phyloP scores from a whole-genome alignment of 2,888 invertebrate species.

The Chrysomela aeneicollis region DNA sequence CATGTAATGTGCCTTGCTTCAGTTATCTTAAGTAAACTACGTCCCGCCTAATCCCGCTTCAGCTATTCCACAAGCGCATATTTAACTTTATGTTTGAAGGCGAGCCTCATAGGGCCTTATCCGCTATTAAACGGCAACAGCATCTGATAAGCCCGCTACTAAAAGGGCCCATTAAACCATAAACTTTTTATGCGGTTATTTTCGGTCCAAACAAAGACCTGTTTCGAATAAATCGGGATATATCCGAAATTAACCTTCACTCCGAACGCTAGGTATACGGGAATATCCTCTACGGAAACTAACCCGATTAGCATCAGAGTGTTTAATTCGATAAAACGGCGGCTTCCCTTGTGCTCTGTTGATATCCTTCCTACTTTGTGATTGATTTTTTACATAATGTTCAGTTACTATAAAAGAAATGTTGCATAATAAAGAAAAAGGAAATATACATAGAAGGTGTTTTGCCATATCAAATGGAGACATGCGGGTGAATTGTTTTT shows the following conservation, averaged over 20 bases:
- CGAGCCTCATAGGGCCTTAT: conserved; percentile 21
- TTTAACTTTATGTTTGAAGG: conserved; percentile 27
- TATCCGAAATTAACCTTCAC: conserved; percentile 18
- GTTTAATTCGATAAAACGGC: not conserved
- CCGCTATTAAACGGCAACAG: conserved; percentile 28
- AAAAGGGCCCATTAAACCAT: conserved; percentile 22
- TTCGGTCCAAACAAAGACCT: conserved; percentile 25
- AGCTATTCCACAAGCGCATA: conserved; percentile 21
- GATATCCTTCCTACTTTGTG: not conserved
- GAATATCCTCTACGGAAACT: not conserved
- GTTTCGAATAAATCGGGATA: conserved; percentile 17
- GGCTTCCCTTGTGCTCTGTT: not conserved
- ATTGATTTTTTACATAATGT: too few relatives aligned
- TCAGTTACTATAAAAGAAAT: too few relatives aligned
- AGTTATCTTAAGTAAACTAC: not conserved
- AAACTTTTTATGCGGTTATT: conserved; percentile 34
- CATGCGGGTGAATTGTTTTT: too few relatives aligned
- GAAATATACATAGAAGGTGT: too few relatives aligned
- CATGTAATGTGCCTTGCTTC: not conserved
- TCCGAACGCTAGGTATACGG: conserved; percentile 4
- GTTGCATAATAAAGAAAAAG: too few relatives aligned
- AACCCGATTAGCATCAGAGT: not conserved
- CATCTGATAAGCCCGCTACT: conserved; percentile 34
- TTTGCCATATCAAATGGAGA: too few relatives aligned
- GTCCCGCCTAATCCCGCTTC: conserved; percentile 11